Base-by-base conservation (phyloP, 2,888 invertebrate genomes). In the Pristionchus japonicus region DNA sequence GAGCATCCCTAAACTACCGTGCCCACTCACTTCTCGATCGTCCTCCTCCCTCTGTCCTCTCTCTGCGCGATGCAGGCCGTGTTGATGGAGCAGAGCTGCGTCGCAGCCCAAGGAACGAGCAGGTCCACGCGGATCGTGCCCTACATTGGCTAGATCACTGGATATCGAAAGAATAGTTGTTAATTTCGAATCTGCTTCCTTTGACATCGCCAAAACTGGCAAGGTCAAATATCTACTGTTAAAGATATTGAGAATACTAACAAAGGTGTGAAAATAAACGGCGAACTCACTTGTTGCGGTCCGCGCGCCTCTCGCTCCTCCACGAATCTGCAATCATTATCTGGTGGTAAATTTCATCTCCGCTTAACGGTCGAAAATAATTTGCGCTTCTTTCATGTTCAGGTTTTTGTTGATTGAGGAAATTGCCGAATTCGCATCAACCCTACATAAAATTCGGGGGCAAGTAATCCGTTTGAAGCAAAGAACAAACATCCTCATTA, bases 21-120 rank as follows among this genome's bases (percentile, higher is more conserved):
- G 17, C 82, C 23, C 61, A 86, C 86, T 67, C 49, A 86, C 86
- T 86, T 86, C 70, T 86, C 70, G 49, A 86, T 86, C 57, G 49
- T 1, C 37, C 34, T 43, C 31, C 49, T 43, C 3, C 11, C 34
- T 49, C 49, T 67, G 49, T 86, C 70, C 31, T 34, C 15, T 34
- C 86, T 40, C 70, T 34, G 49, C n/a, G 67, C 47, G 23, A 86
- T 27, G 20, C 49, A 49, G 70, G 49, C 86, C 20, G 86, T 49
- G 40, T 70, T 70, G 47, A 86, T 70, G 31, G 86, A 31, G 49
- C 31, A 57, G 3, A 86, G 37, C 27, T 86, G 86, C 0, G 70
- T 43, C 15, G 20, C 57, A 11, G 86, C 86, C 67, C 70, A 67
- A 6, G 86, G 86, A 9, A 86, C 86, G 70, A 86, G 49, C 9